These are phyloP conservation scores for Drosophila malerkotliana DNA, from an alignment of 1,140 invertebrate species.

Conservation along the genomic window DNA sequence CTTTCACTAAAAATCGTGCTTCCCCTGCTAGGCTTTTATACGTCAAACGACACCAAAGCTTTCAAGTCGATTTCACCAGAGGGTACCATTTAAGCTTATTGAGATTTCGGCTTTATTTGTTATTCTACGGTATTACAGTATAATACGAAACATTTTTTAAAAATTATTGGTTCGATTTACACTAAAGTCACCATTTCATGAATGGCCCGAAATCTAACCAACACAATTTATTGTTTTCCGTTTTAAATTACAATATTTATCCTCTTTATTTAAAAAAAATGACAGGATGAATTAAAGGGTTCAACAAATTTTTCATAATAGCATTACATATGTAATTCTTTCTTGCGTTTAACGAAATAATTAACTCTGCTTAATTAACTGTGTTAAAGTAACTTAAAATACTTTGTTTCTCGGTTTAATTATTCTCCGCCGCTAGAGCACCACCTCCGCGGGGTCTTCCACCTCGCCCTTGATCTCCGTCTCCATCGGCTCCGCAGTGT, in stretches of 20 bases:
- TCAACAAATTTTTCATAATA: conserved; percentile 36
- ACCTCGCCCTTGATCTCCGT: conserved; percentile 62
- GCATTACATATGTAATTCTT: conserved; percentile 22
- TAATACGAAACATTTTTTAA: neutral
- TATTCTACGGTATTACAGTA: neutral
- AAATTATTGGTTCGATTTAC: neutral
- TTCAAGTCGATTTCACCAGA: neutral
- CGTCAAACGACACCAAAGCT: neutral
- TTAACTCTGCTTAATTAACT: conserved; percentile 32
- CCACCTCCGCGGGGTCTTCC: conserved; percentile 46
- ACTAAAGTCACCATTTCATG: neutral
- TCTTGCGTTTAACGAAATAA: conserved; percentile 35
- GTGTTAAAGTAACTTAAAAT: conserved; percentile 69
- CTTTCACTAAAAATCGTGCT: neutral
- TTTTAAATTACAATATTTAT: neutral
- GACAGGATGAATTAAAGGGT: conserved; percentile 3
- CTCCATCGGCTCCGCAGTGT: conserved; percentile 8
- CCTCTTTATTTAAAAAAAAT: conserved; percentile 31
- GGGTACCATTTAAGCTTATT: neutral
- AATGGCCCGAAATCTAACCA: neutral
- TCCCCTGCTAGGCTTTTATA: conserved; percentile 9
- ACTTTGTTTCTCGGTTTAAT: conserved; percentile 39
- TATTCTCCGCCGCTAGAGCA: conserved; percentile 22
- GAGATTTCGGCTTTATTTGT: neutral
- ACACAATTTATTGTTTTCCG: neutral